A percentile compares a stretch with the other conserved stretches of the same genome.
phyloP scores from a whole-genome alignment of 2,797 vertebrate species.

The Sebastes diploproa region DNA sequence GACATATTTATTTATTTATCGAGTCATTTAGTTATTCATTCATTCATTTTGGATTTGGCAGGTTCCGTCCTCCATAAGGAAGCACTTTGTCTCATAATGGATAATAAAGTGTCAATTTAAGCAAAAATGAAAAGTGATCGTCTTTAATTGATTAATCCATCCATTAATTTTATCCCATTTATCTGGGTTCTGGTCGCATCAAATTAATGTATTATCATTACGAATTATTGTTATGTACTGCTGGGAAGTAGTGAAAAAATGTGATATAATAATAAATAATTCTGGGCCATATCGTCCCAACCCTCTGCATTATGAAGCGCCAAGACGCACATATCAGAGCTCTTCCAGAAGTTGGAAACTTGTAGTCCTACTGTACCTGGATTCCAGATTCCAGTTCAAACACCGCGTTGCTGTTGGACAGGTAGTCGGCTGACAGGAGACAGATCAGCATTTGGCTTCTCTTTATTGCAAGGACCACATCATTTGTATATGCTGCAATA shows the following conservation, averaged over 20 bases:
- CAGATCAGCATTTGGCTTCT: constrained; percentile 87
- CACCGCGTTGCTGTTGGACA: constrained; percentile 77
- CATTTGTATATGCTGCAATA: constrained; percentile 87
- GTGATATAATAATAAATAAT: not conserved
- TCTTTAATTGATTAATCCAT: not conserved
- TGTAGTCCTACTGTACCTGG: constrained; percentile 39
- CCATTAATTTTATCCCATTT: not conserved
- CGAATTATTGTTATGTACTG: not conserved
- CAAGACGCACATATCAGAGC: not conserved
- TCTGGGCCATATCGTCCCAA: not conserved
- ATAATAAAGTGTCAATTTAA: not conserved
- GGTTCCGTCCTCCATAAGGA: not conserved
- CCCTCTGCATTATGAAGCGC: not conserved
- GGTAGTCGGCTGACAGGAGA: constrained; percentile 85
- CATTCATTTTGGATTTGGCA: too few relatives aligned
- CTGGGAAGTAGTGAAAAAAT: not conserved
- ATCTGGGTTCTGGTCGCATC: not conserved
- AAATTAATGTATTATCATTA: not conserved
- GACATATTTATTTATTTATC: too few relatives aligned
- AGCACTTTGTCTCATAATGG: not conserved
- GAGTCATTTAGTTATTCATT: too few relatives aligned
- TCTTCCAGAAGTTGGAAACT: not conserved
- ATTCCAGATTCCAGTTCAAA: constrained; percentile 89
- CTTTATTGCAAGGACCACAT: constrained; percentile 84
- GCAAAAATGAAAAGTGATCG: not conserved